Base-by-base conservation (phyloP, 1,140 invertebrate species). In the Drosophila mojavensis region DNA sequence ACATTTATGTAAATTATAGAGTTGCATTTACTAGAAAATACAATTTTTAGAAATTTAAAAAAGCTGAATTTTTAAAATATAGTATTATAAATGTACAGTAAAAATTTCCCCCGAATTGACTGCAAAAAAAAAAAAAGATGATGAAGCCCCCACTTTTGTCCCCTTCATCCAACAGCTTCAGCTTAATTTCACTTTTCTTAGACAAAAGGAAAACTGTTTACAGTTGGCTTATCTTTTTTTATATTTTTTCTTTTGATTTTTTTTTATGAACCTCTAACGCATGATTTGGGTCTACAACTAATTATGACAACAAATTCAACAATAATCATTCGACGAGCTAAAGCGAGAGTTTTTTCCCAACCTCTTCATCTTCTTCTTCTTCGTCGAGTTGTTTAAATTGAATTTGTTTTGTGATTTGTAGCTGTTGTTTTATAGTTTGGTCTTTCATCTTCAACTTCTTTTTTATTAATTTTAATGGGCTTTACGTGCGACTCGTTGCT, bases 391-490 rank as follows among this genome's bases (percentile, higher is more conserved):
- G 43, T 47, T 54, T 58, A 70, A 75, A 70, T 71, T 75, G 59
- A 71, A 75, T 75, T 75, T 74, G 65, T 69, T 58, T 69, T 68
- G 50, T 67, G 64, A 61, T 80, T 71, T 80, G 74, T 66, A 74
- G 61, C 67, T 64, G 72, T 67, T 65, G 59, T 51, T 76, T 75
- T 67, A 53, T 65, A 48, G 13, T 43, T 53, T 10, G 43, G 15
- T 66, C 33, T 69, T 45, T 36, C 30, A 13, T 50, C 20, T 69
- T 63, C 20, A 39, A 33, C 33, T 9, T 61, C 53, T n/a, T 75
- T 83, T 79, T 83, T 86, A 86, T 83, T 77, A 79, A 83, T 83
- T 83, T 88, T 89, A 83, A 86, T 86, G 79, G 84, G 62, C 62
- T 72, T 83, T 89, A 79, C 77, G 80, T 83, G 83, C 73, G 68